These are phyloP conservation scores for Ephydatia muelleri DNA, from an alignment of 37 sponge, comb jelly and placozoan species.

Conservation along the genomic window DNA sequence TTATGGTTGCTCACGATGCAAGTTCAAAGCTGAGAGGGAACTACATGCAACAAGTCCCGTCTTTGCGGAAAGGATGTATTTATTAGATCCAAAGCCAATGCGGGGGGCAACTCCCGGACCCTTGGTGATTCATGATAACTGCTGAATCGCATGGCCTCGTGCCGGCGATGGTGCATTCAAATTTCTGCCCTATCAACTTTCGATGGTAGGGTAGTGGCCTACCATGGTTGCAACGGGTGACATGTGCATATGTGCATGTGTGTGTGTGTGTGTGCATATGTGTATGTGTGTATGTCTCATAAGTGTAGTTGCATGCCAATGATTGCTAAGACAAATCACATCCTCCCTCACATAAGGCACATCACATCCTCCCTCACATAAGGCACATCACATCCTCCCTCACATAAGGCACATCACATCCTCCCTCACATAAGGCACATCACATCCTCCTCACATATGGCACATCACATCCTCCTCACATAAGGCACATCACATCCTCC, in stretches of 20 bases:
- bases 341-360: too few relatives aligned
- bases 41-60: constrained; percentile 86
- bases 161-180: constrained; percentile 87
- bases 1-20: too few relatives aligned
- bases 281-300: not conserved
- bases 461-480: too few relatives aligned
- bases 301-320: not conserved
- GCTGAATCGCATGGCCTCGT: constrained; percentile 82
- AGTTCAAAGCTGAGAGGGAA: too few relatives aligned
- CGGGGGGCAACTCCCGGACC: constrained; percentile 35
- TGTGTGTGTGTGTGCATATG: too few relatives aligned
- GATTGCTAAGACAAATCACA: not conserved
- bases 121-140: constrained; percentile 88
- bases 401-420: too few relatives aligned
- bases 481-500: too few relatives aligned
- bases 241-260: too few relatives aligned
- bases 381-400: too few relatives aligned
- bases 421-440: too few relatives aligned
- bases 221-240: constrained; percentile 90
- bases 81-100: constrained; percentile 87
- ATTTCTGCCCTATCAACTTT: constrained; percentile 89
- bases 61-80: constrained; percentile 84
- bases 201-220: constrained; percentile 85
- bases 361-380: too few relatives aligned
- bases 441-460: too few relatives aligned